phyloP scores from a whole-genome alignment of 2,797 vertebrate genomes.

The Halcyon smyrnensis region DNA sequence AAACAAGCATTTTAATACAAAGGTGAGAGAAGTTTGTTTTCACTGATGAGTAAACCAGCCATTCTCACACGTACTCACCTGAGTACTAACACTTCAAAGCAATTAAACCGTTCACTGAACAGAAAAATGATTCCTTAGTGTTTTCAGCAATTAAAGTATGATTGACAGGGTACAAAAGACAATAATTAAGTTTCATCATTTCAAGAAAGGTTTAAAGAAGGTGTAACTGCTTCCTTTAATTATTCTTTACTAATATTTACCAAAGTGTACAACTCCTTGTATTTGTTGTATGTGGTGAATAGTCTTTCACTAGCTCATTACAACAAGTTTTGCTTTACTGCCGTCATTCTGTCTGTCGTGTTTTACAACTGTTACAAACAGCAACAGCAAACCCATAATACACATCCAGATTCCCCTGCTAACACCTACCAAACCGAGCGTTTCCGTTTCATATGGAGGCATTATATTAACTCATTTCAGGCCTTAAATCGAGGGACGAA shows the following conservation, averaged over 20 bases:
- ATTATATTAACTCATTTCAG: background rate
- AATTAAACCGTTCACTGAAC: constrained; percentile 56
- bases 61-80: background rate
- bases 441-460: background rate
- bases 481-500: background rate
- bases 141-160: constrained; percentile 22
- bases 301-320: background rate
- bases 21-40: background rate
- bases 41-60: background rate
- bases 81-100: constrained; percentile 21
- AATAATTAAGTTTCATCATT: background rate
- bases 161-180: constrained; percentile 6
- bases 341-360: background rate
- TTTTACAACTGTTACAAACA: background rate
- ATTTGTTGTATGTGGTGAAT: background rate
- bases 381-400: background rate
- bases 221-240: background rate
- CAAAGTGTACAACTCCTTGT: background rate
- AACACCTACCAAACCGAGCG: background rate
- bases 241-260: constrained; percentile 31
- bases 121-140: background rate
- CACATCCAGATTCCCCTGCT: background rate
- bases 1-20: background rate
- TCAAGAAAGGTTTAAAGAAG: constrained; percentile 16
- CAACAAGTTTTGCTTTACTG: background rate